A percentile compares a stretch with the other conserved stretches of the same genome.
phyloP scores from a whole-genome alignment of 2,113 vertebrate genomes.

The Herpailurus yagouaroundi region DNA sequence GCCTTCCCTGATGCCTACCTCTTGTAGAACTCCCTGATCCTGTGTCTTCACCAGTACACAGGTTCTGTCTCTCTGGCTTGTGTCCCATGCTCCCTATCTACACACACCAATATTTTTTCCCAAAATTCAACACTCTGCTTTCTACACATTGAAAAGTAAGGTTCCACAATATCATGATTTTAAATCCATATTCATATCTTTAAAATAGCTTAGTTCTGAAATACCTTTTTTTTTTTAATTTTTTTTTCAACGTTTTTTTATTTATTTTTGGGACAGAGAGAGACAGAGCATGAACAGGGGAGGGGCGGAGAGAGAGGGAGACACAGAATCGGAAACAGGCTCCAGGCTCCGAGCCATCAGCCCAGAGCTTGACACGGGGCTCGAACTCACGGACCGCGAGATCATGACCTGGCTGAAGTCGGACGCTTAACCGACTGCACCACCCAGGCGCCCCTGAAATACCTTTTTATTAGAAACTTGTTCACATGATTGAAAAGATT shows the following conservation, averaged over 20 bases:
- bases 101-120: neutral
- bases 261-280: too few species aligned
- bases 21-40: neutral
- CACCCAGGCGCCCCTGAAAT: too few species aligned
- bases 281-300: too few species aligned
- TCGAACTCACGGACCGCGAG: too few species aligned
- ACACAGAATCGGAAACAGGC: too few species aligned
- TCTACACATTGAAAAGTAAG: neutral
- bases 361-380: too few species aligned
- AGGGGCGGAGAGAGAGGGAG: too few species aligned
- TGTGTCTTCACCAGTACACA: neutral
- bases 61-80: neutral
- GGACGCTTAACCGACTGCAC: too few species aligned
- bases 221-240: conserved; percentile 1
- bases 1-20: neutral
- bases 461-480: conserved; percentile 19
- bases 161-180: neutral
- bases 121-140: neutral
- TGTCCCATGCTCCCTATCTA: neutral
- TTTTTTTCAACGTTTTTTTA: too few species aligned
- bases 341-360: too few species aligned
- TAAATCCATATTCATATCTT: conserved; percentile 23
- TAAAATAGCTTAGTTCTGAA: neutral
- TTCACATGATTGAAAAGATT: neutral
- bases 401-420: too few species aligned